A percentile compares a stretch with the other conserved stretches of the same genome.
Conservation (phyloP, 2,888 invertebrate species). For the Lacanobia oleracea region DNA sequence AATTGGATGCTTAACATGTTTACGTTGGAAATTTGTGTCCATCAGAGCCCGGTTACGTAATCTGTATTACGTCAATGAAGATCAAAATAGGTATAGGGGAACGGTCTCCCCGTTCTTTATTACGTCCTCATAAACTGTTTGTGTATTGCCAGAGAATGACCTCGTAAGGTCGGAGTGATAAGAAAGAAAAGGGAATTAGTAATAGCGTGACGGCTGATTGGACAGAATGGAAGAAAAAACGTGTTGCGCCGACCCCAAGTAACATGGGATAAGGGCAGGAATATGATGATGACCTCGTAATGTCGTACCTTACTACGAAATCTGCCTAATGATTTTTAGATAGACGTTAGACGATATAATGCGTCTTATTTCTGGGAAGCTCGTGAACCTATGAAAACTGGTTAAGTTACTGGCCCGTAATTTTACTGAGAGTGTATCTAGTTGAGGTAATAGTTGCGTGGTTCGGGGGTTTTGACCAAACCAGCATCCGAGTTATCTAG, state of each 20-base stretch:
- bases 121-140: not conserved
- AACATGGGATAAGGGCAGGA: no score
- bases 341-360: no score
- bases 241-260: no score
- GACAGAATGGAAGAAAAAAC: no score
- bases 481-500: not conserved
- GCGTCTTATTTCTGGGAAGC: not conserved
- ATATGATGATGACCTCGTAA: no score
- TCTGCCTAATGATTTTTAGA: not conserved
- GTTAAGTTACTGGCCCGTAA: not conserved
- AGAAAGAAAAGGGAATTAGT: no score
- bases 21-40: not conserved
- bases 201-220: no score
- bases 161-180: not conserved
- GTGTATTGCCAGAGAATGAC: not conserved
- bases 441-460: not conserved
- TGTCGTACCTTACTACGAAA: not conserved
- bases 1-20: slow-evolving; percentile 28
- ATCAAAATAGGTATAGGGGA: not conserved
- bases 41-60: not conserved
- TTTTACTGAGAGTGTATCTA: not conserved
- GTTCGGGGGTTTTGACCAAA: not conserved
- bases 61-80: not conserved
- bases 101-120: not conserved
- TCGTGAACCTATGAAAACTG: not conserved